phyloP scores from a whole-genome alignment of 2,113 vertebrate species.

The Ptilorrhoa leucosticta region DNA sequence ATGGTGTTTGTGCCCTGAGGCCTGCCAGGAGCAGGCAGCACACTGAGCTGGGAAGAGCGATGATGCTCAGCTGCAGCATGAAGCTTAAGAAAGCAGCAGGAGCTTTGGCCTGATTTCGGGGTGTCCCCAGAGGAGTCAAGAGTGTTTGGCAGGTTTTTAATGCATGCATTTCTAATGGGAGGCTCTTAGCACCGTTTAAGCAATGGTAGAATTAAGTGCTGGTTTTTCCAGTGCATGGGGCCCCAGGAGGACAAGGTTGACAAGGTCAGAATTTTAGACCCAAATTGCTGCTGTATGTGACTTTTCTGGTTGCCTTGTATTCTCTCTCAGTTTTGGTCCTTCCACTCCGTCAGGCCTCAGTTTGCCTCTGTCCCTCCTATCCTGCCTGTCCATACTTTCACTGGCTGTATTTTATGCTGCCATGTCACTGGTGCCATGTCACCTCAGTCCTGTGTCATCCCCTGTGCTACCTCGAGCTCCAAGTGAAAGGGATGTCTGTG shows the following conservation, averaged over 20 bases:
- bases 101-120: conserved; percentile 21
- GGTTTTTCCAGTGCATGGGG: conserved; percentile 6
- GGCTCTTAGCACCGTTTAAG: conserved; percentile 63
- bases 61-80: not conserved
- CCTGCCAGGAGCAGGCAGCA: not conserved
- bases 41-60: not conserved
- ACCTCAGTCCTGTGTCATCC: not conserved
- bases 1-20: not conserved
- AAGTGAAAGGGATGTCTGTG: not conserved
- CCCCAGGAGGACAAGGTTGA: not conserved
- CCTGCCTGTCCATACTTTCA: not conserved
- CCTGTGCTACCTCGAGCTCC: not conserved
- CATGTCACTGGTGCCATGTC: not conserved
- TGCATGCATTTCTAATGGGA: conserved; percentile 54
- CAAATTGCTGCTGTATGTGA: not conserved
- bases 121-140: conserved; percentile 30
- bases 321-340: not conserved
- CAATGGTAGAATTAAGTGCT: conserved; percentile 44
- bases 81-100: not conserved
- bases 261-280: not conserved
- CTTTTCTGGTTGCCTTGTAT: not conserved
- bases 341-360: not conserved
- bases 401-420: not conserved
- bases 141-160: conserved; percentile 48
- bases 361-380: not conserved